Conservation (phyloP, 2,888 invertebrate species). For the Byasa hedistus region DNA sequence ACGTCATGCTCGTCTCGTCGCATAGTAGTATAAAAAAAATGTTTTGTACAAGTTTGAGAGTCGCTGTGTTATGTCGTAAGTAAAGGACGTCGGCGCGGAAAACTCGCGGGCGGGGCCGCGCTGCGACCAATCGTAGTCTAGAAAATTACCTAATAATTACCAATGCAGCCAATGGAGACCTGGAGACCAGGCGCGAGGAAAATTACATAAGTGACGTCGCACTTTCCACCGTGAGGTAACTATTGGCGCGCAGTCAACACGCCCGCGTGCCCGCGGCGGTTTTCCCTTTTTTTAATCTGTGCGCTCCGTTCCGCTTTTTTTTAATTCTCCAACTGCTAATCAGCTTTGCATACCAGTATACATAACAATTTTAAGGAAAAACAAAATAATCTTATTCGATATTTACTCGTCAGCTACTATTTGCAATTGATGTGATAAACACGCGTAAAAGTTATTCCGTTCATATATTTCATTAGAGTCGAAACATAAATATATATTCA, state of each 20-base stretch:
- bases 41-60: conserved; percentile 26
- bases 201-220: conserved; percentile 44
- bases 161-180: conserved; percentile 49
- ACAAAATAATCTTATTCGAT: too few relatives aligned
- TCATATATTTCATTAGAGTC: too few relatives aligned
- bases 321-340: background rate
- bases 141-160: conserved; percentile 58
- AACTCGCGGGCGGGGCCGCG: conserved; percentile 56
- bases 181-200: conserved; percentile 36
- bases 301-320: background rate
- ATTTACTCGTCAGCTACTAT: too few relatives aligned
- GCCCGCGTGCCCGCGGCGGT: conserved; percentile 25
- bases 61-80: conserved; percentile 36
- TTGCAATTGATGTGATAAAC: too few relatives aligned
- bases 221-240: conserved; percentile 32
- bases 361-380: too few relatives aligned
- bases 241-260: conserved; percentile 25
- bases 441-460: too few relatives aligned
- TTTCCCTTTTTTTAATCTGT: conserved; percentile 3
- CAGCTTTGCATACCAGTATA: too few relatives aligned
- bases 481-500: too few relatives aligned
- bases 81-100: conserved; percentile 44
- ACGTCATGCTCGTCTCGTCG: too few relatives aligned
- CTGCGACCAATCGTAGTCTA: conserved; percentile 52
- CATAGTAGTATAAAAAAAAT: too few relatives aligned